Percentiles rank a stretch among this genome's conserved stretches.
These are phyloP conservation scores for Ormyrus pomaceus DNA, from an alignment of 2,888 invertebrate genomes.

Conservation along the genomic window DNA sequence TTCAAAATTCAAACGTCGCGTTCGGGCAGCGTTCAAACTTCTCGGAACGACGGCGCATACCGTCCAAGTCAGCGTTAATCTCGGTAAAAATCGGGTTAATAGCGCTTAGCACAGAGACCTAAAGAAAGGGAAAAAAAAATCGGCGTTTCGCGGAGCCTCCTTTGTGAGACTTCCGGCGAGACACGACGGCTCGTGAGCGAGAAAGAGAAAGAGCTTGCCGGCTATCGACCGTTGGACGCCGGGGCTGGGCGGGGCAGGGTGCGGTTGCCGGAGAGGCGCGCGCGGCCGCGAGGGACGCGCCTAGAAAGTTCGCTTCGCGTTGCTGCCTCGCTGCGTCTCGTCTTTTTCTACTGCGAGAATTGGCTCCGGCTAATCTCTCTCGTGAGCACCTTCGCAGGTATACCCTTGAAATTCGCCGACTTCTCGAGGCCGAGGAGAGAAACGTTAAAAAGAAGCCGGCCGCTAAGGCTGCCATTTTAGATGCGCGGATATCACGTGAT, in stretches of 20 bases:
- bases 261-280: slow-evolving; percentile 64
- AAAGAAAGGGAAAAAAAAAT: slow-evolving; percentile 25
- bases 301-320: slow-evolving; percentile 59
- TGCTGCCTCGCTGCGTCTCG: slow-evolving; percentile 8
- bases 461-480: slow-evolving; percentile 50
- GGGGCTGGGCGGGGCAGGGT: slow-evolving; percentile 75
- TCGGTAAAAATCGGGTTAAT: slow-evolving; percentile 27
- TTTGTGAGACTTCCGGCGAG: slow-evolving; percentile 45
- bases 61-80: neutral
- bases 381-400: neutral
- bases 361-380: neutral
- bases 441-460: slow-evolving; percentile 8
- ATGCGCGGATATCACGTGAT: slow-evolving; percentile 10
- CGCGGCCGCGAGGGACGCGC: slow-evolving; percentile 59
- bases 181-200: neutral
- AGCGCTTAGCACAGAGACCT: slow-evolving; percentile 7
- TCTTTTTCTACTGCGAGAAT: neutral
- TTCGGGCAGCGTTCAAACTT: neutral
- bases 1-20: no score
- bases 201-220: slow-evolving; percentile 49
- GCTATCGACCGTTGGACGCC: slow-evolving; percentile 70
- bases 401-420: slow-evolving; percentile 17
- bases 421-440: neutral
- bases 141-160: slow-evolving; percentile 23
- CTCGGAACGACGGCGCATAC: neutral